Conservation (phyloP, 2,888 invertebrate species). For the Diloba caeruleocephala region DNA sequence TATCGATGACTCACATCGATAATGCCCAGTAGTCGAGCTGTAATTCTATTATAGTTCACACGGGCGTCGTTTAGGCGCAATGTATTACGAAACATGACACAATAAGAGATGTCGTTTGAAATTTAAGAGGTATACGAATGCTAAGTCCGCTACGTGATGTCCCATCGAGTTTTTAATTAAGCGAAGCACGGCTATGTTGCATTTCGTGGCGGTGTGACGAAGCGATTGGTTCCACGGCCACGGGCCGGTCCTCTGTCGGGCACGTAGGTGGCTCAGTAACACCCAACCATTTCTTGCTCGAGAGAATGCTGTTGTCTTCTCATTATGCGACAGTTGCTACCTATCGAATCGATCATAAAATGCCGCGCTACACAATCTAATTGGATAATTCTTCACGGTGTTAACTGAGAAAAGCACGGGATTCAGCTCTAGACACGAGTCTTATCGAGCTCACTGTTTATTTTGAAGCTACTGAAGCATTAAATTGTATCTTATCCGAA, state of each 20-base stretch:
- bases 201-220: slow-evolving; percentile 82
- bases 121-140: slow-evolving; percentile 68
- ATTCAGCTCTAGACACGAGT: slow-evolving; percentile 67
- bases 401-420: slow-evolving; percentile 74
- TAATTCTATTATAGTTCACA: slow-evolving; percentile 77
- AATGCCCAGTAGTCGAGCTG: slow-evolving; percentile 75
- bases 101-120: slow-evolving; percentile 77
- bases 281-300: slow-evolving; percentile 80
- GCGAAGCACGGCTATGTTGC: slow-evolving; percentile 78
- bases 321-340: slow-evolving; percentile 80
- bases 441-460: slow-evolving; percentile 65
- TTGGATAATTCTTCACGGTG: slow-evolving; percentile 82
- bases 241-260: slow-evolving; percentile 63
- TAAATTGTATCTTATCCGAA: slow-evolving; percentile 57
- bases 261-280: slow-evolving; percentile 84
- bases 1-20: slow-evolving; percentile 74
- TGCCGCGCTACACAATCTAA: slow-evolving; percentile 78
- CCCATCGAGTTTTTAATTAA: slow-evolving; percentile 86
- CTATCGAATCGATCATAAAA: slow-evolving; percentile 78
- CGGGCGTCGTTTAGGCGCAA: slow-evolving; percentile 64
- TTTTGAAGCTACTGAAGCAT: slow-evolving; percentile 61
- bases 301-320: slow-evolving; percentile 81
- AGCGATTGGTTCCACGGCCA: slow-evolving; percentile 83
- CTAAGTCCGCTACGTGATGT: slow-evolving; percentile 78
- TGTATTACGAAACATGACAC: slow-evolving; percentile 73